Evolutionary conservation across 2,797 vertebrate species (phyloP).

Genomic region (Rhinichthys osculus): DNA sequence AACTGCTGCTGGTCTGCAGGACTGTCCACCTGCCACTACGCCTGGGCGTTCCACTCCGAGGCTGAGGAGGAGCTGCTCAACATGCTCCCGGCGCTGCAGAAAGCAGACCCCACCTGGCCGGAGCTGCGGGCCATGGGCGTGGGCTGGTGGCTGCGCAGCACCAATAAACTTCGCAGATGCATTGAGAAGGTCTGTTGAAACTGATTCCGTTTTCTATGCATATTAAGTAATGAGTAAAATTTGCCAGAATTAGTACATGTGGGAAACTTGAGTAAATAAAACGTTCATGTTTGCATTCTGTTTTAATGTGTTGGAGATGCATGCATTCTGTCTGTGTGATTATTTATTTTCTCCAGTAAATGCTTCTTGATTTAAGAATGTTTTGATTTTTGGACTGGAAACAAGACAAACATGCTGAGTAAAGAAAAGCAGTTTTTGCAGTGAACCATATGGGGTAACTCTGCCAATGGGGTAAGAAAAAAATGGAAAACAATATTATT

Average conservation of each 20-base stretch:
- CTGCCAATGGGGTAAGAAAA: too few relatives aligned
- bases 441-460: too few relatives aligned
- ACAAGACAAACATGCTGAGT: too few relatives aligned
- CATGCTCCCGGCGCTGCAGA: constrained; percentile 93
- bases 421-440: too few relatives aligned
- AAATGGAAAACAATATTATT: too few relatives aligned
- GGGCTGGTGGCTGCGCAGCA: constrained; percentile 97
- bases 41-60: constrained; percentile 98
- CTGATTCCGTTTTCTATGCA: neutral
- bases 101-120: constrained; percentile 88
- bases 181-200: constrained; percentile 88
- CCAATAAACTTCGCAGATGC: constrained; percentile 88
- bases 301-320: neutral
- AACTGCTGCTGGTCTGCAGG: constrained; percentile 73
- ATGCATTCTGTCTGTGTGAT: too few relatives aligned
- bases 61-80: constrained; percentile 94
- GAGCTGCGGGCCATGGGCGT: constrained; percentile 96
- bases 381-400: too few relatives aligned
- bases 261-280: neutral
- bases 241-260: neutral
- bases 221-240: neutral
- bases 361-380: too few relatives aligned
- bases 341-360: too few relatives aligned
- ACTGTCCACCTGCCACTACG: constrained; percentile 93
- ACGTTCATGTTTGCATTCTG: neutral